Evolutionary conservation across 2,797 vertebrate genomes (phyloP).

Genomic region (Oreochromis mossambicus): DNA sequence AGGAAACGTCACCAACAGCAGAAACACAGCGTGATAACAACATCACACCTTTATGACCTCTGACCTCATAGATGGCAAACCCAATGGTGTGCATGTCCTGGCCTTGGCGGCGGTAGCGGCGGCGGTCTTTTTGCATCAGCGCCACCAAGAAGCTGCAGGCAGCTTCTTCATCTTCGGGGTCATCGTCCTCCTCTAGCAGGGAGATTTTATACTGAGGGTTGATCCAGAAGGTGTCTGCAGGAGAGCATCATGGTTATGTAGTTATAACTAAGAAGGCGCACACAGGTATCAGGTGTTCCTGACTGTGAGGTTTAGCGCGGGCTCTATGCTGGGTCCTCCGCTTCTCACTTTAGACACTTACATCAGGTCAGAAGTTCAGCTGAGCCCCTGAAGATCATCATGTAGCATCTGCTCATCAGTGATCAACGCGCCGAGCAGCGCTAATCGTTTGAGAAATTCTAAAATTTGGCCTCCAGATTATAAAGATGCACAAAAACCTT

Average conservation of each 20-base stretch:
- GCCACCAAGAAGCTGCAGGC: slow-evolving; percentile 91
- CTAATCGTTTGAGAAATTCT: background rate
- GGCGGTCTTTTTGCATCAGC: slow-evolving; percentile 92
- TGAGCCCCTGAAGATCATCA: background rate
- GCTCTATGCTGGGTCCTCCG: background rate
- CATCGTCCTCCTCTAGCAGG: slow-evolving; percentile 84
- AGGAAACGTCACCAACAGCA: background rate
- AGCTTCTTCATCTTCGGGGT: slow-evolving; percentile 73
- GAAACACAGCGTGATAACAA: background rate
- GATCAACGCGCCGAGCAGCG: background rate
- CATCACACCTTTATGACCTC: background rate
- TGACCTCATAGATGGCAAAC: slow-evolving; percentile 87
- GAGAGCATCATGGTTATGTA: slow-evolving; percentile 37
- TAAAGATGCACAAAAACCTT: background rate
- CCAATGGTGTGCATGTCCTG: slow-evolving; percentile 88
- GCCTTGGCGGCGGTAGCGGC: slow-evolving; percentile 72
- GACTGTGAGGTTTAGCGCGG: background rate
- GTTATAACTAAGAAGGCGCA: background rate
- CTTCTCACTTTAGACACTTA: background rate
- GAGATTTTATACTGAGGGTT: slow-evolving; percentile 91
- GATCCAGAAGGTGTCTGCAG: slow-evolving; percentile 89
- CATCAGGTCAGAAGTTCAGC: background rate
- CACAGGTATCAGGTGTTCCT: background rate
- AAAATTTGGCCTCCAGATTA: background rate
- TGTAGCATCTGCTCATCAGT: background rate